A percentile compares a stretch with the other conserved stretches of the same genome.
These are phyloP conservation scores for Oncorhynchus mykiss DNA, from an alignment of 2,113 vertebrate species.

Conservation along the genomic window DNA sequence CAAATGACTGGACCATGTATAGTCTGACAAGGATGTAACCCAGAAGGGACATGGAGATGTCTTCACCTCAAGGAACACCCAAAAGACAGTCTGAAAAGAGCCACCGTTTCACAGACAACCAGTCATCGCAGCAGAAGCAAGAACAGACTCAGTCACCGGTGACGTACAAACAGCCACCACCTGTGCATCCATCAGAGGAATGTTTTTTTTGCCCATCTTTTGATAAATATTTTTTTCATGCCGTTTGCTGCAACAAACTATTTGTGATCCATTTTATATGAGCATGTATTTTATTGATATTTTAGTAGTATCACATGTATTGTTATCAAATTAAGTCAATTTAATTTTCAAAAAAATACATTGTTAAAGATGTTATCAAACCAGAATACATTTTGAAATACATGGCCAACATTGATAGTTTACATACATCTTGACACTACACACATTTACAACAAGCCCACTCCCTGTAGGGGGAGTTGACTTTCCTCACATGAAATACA, in stretches of 20 bases:
- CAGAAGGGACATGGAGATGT: not conserved
- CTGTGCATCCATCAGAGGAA: too few relatives aligned
- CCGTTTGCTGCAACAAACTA: not conserved
- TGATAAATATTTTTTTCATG: too few relatives aligned
- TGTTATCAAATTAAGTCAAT: conserved; percentile 41
- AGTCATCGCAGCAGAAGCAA: too few relatives aligned
- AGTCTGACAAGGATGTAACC: not conserved
- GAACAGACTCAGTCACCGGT: too few relatives aligned
- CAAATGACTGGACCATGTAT: not conserved
- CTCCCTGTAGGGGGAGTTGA: conserved; percentile 29
- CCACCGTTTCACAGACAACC: not conserved
- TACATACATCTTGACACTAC: conserved; percentile 31
- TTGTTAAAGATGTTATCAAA: not conserved
- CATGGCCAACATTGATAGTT: conserved; percentile 44
- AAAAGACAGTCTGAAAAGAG: not conserved
- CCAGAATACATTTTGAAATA: conserved; percentile 27
- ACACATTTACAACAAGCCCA: conserved; percentile 23
- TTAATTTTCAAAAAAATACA: conserved; percentile 57
- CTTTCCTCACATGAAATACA: conserved; percentile 21
- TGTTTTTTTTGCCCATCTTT: too few relatives aligned
- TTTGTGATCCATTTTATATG: not conserved
- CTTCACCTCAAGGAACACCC: not conserved
- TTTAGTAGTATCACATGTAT: conserved; percentile 4
- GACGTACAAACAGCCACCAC: too few relatives aligned
- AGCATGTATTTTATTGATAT: conserved; percentile 38